Evolutionary conservation across 2,797 vertebrate species (phyloP).

Genomic region (Cryptoblepharus egeriae): DNA sequence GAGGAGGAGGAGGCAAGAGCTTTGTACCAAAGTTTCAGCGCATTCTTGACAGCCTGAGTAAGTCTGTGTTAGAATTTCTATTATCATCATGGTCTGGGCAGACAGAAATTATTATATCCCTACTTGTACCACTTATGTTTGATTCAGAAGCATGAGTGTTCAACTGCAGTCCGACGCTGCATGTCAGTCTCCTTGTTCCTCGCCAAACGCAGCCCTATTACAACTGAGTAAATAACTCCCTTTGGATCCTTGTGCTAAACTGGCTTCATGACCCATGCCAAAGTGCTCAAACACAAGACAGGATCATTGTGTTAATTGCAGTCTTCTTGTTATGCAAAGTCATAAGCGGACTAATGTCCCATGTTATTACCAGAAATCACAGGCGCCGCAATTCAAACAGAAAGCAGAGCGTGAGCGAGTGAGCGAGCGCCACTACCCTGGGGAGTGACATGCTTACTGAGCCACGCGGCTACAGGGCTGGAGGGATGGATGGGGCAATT

Average conservation of each 20-base stretch:
- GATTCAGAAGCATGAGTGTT: neutral
- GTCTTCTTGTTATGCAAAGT: slow-evolving; percentile 63
- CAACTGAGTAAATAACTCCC: slow-evolving; percentile 32
- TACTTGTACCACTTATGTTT: neutral
- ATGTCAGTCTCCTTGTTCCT: neutral
- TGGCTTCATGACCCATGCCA: slow-evolving; percentile 50
- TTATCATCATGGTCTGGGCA: no score
- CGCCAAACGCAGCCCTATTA: slow-evolving; percentile 13
- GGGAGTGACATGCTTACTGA: neutral
- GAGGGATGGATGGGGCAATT: neutral
- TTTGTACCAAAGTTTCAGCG: neutral
- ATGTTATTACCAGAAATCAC: slow-evolving; percentile 62
- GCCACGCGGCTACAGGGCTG: neutral
- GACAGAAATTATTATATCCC: neutral
- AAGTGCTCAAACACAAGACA: slow-evolving; percentile 48
- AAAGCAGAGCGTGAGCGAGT: slow-evolving; percentile 1
- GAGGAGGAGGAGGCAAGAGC: no score
- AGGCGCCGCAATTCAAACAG: slow-evolving; percentile 34
- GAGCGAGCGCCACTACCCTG: neutral
- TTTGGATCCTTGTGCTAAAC: slow-evolving; percentile 6
- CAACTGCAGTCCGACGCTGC: neutral
- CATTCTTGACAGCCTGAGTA: neutral
- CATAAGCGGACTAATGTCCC: slow-evolving; percentile 69
- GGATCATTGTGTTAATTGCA: slow-evolving; percentile 62
- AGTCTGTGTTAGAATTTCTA: no score